Evolutionary conservation across 1,140 invertebrate species (phyloP), one percentile per base, ranked within the genome.

Genomic region (Elymnias hypermnestra): DNA sequence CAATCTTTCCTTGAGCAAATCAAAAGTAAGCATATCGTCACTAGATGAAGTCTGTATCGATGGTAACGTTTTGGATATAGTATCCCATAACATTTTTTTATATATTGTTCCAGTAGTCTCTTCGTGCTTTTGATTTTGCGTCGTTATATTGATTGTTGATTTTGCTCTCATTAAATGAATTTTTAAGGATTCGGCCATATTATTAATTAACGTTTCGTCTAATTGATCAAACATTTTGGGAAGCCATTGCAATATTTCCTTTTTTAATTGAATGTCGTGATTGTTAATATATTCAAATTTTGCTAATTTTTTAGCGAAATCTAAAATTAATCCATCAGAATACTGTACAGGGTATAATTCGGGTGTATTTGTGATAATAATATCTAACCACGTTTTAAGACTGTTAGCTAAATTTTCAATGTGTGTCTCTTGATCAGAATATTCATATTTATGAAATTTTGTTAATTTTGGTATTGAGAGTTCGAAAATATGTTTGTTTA

Each of bases 1-100:
- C 19, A 49, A 17, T 14, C 31, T 49, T 26, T 49, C 38, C 41
- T 49, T 49, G 2, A 35, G 29, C 15, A 49, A 14, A 41, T 41
- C 29, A 25, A 49, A 36, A 10, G 21, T 12, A 12, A n/a, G 22
- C 5, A 41, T 3, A 26, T 35, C 21, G 22, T 41, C 46, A 5
- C 21, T 9, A 8, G 18, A 15, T 31, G 46, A n/a, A 2, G 18
- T 5, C 9, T 49, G 12, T 36, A 12, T 19, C 12, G 17, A 41
- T 21, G 33, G 39, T 14, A 49, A 36, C 6, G 46, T 49, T 9
- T 41, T 41, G 8, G 21, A 41, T 25, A 41, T 10, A 19, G 46
- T 49, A 26, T 41, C 29, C 12, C 31, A 14, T 26, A 49, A 14
- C 21, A 41, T 21, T 25, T 14, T 12, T 8, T 25, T 49, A 13